Percentiles rank a stretch among this genome's conserved stretches.
Evolutionary conservation across 2,797 vertebrate genomes (phyloP).

Genomic region (Gallinago stenura): DNA sequence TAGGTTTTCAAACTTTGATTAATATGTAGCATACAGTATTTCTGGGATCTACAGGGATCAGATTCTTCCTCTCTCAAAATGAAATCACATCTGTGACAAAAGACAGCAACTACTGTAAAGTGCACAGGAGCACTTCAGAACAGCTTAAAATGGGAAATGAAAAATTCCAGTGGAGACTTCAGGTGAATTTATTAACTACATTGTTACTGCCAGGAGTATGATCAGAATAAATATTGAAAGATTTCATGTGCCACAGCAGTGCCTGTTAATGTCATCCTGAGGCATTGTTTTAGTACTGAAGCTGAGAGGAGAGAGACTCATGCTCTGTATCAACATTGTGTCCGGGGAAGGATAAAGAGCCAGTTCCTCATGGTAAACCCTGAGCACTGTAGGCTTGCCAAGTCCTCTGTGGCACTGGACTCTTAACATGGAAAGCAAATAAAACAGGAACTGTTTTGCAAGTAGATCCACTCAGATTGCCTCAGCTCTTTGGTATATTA

Average conservation of each 20-base stretch:
- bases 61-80: background rate
- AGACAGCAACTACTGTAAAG: background rate
- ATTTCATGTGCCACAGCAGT: constrained; percentile 9
- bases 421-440: constrained; percentile 20
- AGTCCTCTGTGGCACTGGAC: constrained; percentile 18
- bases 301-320: background rate
- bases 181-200: constrained; percentile 58
- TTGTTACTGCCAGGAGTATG: constrained; percentile 45
- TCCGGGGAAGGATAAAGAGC: constrained; percentile 35
- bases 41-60: background rate
- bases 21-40: background rate
- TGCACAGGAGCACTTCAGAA: constrained; percentile 2
- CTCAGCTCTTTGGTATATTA: constrained; percentile 21
- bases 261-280: constrained; percentile 31
- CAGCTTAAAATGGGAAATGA: constrained; percentile 30
- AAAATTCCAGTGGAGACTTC: constrained; percentile 45
- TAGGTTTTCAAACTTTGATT: constrained; percentile 4
- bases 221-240: constrained; percentile 51
- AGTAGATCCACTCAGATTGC: constrained; percentile 9
- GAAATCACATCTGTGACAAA: background rate
- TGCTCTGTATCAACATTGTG: background rate
- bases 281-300: constrained; percentile 25
- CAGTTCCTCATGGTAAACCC: background rate
- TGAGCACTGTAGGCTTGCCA: background rate
- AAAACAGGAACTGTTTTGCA: constrained; percentile 25